Conservation (phyloP, 2,797 vertebrate genomes). For the Macrochelys suwanniensis region DNA sequence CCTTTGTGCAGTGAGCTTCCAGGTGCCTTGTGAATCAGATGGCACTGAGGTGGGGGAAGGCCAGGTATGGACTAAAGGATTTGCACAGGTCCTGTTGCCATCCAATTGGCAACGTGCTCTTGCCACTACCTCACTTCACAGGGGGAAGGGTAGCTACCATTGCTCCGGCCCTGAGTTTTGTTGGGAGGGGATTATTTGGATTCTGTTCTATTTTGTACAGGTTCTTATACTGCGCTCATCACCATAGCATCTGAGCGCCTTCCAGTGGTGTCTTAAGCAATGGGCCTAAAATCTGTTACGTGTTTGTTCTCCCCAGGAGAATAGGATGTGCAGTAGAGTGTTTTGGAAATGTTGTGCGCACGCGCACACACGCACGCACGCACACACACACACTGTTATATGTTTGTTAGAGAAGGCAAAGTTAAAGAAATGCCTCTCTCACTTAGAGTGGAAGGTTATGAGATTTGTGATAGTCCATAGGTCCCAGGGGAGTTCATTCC, state of each 20-base stretch:
- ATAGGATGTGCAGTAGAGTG: neutral
- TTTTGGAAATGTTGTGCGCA: neutral
- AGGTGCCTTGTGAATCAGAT: neutral
- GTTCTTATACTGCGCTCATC: neutral
- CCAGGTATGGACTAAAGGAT: neutral
- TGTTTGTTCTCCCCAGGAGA: neutral
- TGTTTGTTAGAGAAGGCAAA: neutral
- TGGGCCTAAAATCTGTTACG: neutral
- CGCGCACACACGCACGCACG: neutral
- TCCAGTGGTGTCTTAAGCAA: neutral
- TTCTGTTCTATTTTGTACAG: neutral
- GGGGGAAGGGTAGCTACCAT: neutral
- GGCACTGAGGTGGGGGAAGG: neutral
- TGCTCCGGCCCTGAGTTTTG: neutral
- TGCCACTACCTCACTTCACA: neutral
- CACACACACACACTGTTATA: neutral
- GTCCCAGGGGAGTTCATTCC: neutral
- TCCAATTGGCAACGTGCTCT: neutral
- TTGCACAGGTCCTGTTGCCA: neutral
- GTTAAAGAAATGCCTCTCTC: neutral
- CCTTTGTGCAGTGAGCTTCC: neutral
- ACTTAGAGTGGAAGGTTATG: neutral
- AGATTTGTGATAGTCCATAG: neutral
- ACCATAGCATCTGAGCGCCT: neutral
- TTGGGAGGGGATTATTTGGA: neutral